Evolutionary conservation across 2,113 vertebrate species (phyloP).

Genomic region (Boleophthalmus pectinirostris): DNA sequence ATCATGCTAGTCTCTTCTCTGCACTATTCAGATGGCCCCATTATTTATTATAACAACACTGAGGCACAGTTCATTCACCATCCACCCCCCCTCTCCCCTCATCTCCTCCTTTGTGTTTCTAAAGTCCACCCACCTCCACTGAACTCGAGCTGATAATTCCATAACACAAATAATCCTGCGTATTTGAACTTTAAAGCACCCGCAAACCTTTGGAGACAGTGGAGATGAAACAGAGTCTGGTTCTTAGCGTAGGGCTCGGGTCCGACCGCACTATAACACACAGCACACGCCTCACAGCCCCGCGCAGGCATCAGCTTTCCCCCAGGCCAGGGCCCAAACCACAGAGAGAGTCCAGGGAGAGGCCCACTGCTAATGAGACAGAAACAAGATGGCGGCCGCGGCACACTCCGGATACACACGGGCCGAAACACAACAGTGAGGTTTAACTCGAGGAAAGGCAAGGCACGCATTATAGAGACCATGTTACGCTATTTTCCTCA

Average conservation of each 20-base stretch:
- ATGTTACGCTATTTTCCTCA: no score
- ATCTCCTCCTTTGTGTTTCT: not conserved
- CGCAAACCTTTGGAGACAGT: conserved; percentile 53
- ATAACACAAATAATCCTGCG: not conserved
- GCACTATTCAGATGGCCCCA: no score
- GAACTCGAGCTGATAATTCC: not conserved
- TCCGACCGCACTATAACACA: conserved; percentile 59
- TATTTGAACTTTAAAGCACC: conserved; percentile 11
- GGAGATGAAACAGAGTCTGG: conserved; percentile 57
- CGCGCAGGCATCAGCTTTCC: not conserved
- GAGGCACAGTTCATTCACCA: no score
- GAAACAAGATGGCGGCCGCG: not conserved
- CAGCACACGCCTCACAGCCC: conserved; percentile 13
- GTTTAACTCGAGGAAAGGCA: no score
- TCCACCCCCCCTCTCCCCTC: no score
- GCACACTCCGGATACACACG: not conserved
- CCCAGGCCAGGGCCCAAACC: not conserved
- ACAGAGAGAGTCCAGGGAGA: not conserved
- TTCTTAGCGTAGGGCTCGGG: conserved; percentile 64
- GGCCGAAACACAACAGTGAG: no score
- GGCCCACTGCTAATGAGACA: not conserved
- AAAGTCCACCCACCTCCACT: not conserved
- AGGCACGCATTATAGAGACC: no score
- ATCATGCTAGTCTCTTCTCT: no score
- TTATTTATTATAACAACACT: no score